Conservation (phyloP, 2,888 invertebrate species). For the Rhimphoctona megacephalus region DNA sequence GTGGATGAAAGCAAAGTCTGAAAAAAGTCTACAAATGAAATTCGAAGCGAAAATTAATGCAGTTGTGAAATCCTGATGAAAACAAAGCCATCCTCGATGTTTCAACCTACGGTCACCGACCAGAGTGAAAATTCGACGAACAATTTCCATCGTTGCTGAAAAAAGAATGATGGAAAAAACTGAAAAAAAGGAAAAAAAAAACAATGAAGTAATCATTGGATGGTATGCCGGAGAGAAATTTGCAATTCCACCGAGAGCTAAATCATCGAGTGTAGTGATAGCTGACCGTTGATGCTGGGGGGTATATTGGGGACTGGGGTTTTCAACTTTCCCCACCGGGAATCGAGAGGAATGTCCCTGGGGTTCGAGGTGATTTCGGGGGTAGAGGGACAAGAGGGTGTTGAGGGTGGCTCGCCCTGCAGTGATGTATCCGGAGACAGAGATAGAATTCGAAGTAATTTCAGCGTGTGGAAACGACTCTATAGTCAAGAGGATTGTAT, state of each 20-base stretch:
- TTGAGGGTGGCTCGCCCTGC: constrained; percentile 39
- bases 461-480: constrained; percentile 47
- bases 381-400: constrained; percentile 13
- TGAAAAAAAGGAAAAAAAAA: constrained; percentile 22
- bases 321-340: constrained; percentile 57
- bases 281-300: constrained; percentile 40
- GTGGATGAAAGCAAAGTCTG: neutral
- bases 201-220: constrained; percentile 52
- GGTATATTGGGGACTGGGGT: constrained; percentile 47
- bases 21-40: neutral
- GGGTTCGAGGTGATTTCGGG: constrained; percentile 46
- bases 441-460: constrained; percentile 61
- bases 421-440: constrained; percentile 55
- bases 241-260: constrained; percentile 65
- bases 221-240: constrained; percentile 47
- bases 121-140: neutral
- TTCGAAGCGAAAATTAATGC: neutral
- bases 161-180: neutral
- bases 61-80: neutral
- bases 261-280: constrained; percentile 64
- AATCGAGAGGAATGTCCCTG: constrained; percentile 65
- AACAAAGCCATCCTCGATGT: neutral
- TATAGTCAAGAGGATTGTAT: constrained; percentile 6
- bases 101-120: neutral
- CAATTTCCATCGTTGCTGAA: neutral